Base-by-base conservation (phyloP, 2,113 vertebrate genomes). In the Megaleporinus macrocephalus region DNA sequence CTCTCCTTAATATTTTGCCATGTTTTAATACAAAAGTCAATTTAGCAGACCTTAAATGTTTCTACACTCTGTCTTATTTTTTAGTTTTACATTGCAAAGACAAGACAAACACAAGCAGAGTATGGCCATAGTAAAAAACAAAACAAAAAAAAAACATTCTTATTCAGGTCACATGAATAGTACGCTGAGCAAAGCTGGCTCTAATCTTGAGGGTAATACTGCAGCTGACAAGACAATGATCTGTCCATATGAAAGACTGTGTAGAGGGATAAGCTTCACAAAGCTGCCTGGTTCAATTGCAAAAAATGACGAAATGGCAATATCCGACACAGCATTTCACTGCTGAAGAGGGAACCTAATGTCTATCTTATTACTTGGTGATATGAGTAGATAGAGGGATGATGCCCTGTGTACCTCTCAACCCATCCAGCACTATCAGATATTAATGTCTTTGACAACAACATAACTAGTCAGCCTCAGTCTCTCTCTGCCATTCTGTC, bases 241-340 rank as follows among this genome's bases (percentile, higher is more conserved):
- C 62, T 72, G 68, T 65, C 73, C 63, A 59, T 68, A 59, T 76
- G 66, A 70, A 55, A 59, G 33, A 20, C 33, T 70, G 13, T 63
- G 26, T 24, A 18, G 80, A 66, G 41, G 73, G 68, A 69, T 76
- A 76, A 76, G 30, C 44, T 76, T 82, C 26, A 76, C 57, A 76
- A 76, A 76, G 33, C 66, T 44, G 66, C 22, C 33, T 44, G 36
- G 20, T 70, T 44, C 33, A 22, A 61, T 61, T n/a, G 57, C 57
- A 61, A 29, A 53, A 73, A 18, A 22, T 76, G 74, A 82, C 30
- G 44, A 47, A 82, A 69, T 44, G 63, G n/a, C 61, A 70, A 70
- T 70, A 70, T 70, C 66, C 66, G 22, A 70, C 33, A 44, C 66
- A 41, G 66, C 33, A 69, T 41, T 41, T 69, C 33, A n/a, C 5